phyloP scores from a whole-genome alignment of 2,888 invertebrate species.

The Hydraecia micacea region DNA sequence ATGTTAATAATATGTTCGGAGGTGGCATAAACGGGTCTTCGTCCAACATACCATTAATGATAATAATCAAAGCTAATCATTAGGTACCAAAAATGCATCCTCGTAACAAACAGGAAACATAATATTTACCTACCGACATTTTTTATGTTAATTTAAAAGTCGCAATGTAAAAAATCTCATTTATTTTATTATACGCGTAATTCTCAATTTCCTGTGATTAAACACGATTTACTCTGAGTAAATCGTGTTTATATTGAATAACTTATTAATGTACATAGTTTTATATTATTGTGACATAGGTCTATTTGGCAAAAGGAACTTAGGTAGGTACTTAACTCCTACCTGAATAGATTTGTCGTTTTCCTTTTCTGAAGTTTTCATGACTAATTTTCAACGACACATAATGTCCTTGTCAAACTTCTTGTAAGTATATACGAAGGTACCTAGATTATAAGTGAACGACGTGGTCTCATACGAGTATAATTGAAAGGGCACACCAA shows the following conservation, averaged over 20 bases:
- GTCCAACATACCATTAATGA: slow-evolving; percentile 43
- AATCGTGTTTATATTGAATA: too few species aligned
- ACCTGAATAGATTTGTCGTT: neutral
- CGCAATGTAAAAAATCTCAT: slow-evolving; percentile 67
- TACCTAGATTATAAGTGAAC: neutral
- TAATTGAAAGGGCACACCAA: neutral
- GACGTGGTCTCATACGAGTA: neutral
- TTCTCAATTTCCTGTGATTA: slow-evolving; percentile 64
- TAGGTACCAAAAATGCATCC: slow-evolving; percentile 63
- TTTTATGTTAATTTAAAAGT: slow-evolving; percentile 66
- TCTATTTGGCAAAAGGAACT: neutral
- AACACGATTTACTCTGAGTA: slow-evolving; percentile 46
- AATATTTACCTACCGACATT: slow-evolving; percentile 57
- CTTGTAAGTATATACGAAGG: neutral
- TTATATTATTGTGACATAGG: slow-evolving; percentile 40
- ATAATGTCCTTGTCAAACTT: neutral
- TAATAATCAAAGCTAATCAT: slow-evolving; percentile 56
- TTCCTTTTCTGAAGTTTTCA: neutral
- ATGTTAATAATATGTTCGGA: slow-evolving; percentile 44
- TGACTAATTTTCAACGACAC: neutral
- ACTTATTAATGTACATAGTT: slow-evolving; percentile 33
- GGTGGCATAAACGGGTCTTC: slow-evolving; percentile 56
- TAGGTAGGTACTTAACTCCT: neutral
- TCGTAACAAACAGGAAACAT: slow-evolving; percentile 64
- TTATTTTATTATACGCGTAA: slow-evolving; percentile 68